Conservation (phyloP, 2,888 invertebrate genomes). For the Andrena trimmerana region DNA sequence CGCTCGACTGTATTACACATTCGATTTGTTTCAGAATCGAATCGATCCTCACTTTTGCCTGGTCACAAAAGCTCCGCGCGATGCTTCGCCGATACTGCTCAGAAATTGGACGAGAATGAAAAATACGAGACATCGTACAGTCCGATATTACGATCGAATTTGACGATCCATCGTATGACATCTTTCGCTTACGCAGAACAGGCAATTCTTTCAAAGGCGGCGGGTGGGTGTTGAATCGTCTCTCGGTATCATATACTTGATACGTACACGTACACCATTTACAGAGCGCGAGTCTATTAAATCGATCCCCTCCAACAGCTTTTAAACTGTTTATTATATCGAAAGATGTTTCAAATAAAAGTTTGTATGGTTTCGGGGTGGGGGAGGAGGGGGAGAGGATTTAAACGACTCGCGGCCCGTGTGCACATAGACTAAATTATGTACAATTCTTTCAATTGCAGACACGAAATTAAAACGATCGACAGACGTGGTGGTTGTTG, state of each 20-base stretch:
- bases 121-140: conserved; percentile 17
- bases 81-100: conserved; percentile 36
- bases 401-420: no score
- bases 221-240: conserved; percentile 12
- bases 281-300: no score
- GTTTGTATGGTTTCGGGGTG: no score
- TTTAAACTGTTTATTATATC: no score
- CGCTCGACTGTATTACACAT: neutral
- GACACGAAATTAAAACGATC: conserved; percentile 30
- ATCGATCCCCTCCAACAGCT: no score
- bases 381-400: no score
- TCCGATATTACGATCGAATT: conserved; percentile 49
- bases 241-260: no score
- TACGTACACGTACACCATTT: no score
- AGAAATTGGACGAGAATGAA: conserved; percentile 33
- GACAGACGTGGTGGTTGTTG: conserved; percentile 5
- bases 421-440: no score
- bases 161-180: conserved; percentile 37
- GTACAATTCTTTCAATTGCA: neutral
- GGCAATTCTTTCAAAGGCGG: neutral
- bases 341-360: no score
- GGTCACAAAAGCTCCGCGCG: conserved; percentile 35
- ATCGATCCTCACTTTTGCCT: conserved; percentile 2
- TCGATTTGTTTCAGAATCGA: conserved; percentile 33
- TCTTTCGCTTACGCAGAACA: conserved; percentile 34